A percentile compares a stretch with the other conserved stretches of the same genome.
phyloP scores from a whole-genome alignment of 2,113 vertebrate species.

The Nanorana parkeri region DNA sequence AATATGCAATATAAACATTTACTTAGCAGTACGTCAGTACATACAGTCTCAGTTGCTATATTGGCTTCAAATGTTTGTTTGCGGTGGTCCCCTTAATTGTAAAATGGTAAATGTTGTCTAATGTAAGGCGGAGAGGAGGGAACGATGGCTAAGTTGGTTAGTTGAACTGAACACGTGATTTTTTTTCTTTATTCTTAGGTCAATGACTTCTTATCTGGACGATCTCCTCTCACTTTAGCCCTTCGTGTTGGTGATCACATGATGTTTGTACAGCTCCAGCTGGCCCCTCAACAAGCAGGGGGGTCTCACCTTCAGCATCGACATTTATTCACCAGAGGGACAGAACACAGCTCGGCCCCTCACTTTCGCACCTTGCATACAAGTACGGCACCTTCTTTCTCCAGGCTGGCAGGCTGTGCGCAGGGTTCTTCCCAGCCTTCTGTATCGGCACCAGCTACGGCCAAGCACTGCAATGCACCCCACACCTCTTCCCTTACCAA shows the following conservation, averaged over 20 bases:
- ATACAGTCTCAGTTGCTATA: no score
- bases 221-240: conserved; percentile 93
- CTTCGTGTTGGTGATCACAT: conserved; percentile 97
- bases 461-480: conserved; percentile 77
- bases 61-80: no score
- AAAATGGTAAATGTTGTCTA: no score
- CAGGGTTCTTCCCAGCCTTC: conserved; percentile 65
- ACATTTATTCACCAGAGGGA: conserved; percentile 80
- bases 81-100: no score
- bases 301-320: conserved; percentile 86
- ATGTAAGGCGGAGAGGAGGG: no score
- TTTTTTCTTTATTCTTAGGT: conserved; percentile 76
- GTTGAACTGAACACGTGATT: no score
- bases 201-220: conserved; percentile 96
- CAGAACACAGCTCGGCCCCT: conserved; percentile 66
- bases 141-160: no score
- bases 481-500: conserved; percentile 79
- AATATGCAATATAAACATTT: no score
- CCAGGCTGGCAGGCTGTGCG: conserved; percentile 68
- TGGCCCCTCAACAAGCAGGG: conserved; percentile 89
- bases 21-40: no score
- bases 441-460: conserved; percentile 64
- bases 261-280: conserved; percentile 98
- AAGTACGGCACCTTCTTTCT: conserved; percentile 27
- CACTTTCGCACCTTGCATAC: conserved; percentile 66